phyloP scores from a whole-genome alignment of 2,888 invertebrate genomes.

The Ichneumoninae sp. region DNA sequence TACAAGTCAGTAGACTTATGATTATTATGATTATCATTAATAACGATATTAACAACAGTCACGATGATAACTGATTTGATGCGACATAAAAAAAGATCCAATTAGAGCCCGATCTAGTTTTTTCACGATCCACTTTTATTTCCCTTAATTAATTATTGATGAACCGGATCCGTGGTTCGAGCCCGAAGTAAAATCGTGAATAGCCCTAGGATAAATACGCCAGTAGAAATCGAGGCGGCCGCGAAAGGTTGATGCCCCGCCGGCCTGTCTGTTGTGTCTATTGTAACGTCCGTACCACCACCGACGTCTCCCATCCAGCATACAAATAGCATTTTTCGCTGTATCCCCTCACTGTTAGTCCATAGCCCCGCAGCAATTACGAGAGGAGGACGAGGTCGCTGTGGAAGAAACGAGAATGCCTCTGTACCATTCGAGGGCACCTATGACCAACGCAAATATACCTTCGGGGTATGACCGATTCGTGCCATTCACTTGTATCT shows the following conservation, averaged over 20 bases:
- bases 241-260: constrained; percentile 20
- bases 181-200: constrained; percentile 12
- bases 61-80: background rate
- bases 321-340: constrained; percentile 8
- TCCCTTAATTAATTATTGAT: background rate
- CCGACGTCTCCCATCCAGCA: background rate
- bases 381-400: constrained; percentile 59
- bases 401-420: constrained; percentile 8
- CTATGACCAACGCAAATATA: constrained; percentile 50
- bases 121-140: background rate
- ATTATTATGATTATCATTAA: too few species aligned
- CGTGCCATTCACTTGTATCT: background rate
- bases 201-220: background rate
- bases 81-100: background rate
- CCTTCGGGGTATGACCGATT: background rate
- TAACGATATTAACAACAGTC: too few species aligned
- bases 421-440: constrained; percentile 42
- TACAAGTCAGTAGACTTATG: too few species aligned
- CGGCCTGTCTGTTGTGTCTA: background rate
- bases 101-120: background rate
- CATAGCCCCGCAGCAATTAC: constrained; percentile 36
- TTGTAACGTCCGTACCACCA: constrained; percentile 12
- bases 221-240: constrained; percentile 20
- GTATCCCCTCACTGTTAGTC: constrained; percentile 32
- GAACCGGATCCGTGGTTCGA: constrained; percentile 17